phyloP scores from a whole-genome alignment of 2,113 vertebrate species.

The Romanogobio albipinnatus region DNA sequence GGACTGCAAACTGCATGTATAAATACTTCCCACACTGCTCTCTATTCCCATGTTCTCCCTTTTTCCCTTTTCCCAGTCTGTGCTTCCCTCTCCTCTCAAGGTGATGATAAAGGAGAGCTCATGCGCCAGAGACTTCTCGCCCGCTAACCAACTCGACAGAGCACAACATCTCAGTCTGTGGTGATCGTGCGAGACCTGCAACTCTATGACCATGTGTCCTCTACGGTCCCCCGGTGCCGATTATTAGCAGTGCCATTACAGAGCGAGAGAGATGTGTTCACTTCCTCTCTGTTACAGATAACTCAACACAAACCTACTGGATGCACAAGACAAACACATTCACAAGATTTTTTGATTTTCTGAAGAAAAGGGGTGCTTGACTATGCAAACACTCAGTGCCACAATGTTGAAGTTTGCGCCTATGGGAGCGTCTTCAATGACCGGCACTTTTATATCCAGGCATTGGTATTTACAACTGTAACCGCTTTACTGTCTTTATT shows the following conservation, averaged over 20 bases:
- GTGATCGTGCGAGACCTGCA: not conserved
- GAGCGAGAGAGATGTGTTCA: not conserved
- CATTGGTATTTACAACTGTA: not conserved
- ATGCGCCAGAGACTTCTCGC: constrained; percentile 30
- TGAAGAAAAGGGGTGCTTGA: not conserved
- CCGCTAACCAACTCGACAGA: constrained; percentile 18
- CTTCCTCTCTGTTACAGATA: not conserved
- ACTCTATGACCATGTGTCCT: constrained; percentile 36
- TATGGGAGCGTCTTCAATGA: not conserved
- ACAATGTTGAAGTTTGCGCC: not conserved
- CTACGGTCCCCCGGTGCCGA: not conserved
- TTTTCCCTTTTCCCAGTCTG: not conserved
- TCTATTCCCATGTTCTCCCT: not conserved
- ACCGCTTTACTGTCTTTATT: not conserved
- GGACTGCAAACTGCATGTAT: not conserved
- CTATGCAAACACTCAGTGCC: not conserved
- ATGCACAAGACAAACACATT: not conserved
- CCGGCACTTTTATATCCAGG: not conserved
- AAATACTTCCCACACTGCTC: not conserved
- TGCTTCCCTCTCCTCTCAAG: constrained; percentile 36
- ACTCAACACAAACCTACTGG: not conserved
- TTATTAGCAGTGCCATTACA: not conserved
- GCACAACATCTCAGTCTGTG: constrained; percentile 20
- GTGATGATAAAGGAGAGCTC: constrained; percentile 37
- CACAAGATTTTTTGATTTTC: not conserved